Evolutionary conservation across 2,888 invertebrate species (phyloP), one percentile per base, ranked within the genome.

Genomic region (Drosophila prostipennis): DNA sequence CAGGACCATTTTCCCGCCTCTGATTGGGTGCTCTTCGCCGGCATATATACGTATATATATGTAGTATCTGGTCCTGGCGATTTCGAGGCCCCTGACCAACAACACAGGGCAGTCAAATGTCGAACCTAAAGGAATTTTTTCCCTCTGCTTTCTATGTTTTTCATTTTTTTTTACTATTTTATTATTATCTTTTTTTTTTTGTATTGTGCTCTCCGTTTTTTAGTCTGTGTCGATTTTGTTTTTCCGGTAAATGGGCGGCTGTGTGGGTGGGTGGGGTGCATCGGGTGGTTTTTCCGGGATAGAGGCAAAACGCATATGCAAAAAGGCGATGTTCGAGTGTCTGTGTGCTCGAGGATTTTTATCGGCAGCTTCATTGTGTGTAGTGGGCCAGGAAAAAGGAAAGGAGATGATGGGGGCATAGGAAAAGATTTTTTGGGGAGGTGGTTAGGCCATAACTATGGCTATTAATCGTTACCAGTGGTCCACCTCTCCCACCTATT

Each of bases 71-170:
- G 57, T 57, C 54, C 42, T 40, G 65, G 63, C 23, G 76, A 55
- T 53, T 59, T 77, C 37, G 59, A 63, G 61, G 72, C 54, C 51
- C 65, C 74, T 61, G 78, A 58, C 71, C 70, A 48, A 48, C 48
- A 29, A 55, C 76, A 51, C 76, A 67, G 72, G 56, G 76, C 79
- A 79, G 78, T 80, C 80, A 80, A 80, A 83, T 78, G 80, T 80
- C 83, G 80, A 80, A 80, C 83, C 83, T 77, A 80, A 78, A 68
- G 67, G 43, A 73, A 75, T 71, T 77, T 78, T 77, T 70, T 58
- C 56, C 19, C 46, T 52, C 42, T 63, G 10, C 19, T 43, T 43
- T 64, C 49, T 59, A 10, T 16, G 23, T 26, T 52, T 29, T 8
- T 19, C 34, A 11, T 19, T 32, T 58, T 40, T 26, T 40, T 7